phyloP scores from a whole-genome alignment of 1,140 invertebrate genomes.

The Tribolium castaneum region DNA sequence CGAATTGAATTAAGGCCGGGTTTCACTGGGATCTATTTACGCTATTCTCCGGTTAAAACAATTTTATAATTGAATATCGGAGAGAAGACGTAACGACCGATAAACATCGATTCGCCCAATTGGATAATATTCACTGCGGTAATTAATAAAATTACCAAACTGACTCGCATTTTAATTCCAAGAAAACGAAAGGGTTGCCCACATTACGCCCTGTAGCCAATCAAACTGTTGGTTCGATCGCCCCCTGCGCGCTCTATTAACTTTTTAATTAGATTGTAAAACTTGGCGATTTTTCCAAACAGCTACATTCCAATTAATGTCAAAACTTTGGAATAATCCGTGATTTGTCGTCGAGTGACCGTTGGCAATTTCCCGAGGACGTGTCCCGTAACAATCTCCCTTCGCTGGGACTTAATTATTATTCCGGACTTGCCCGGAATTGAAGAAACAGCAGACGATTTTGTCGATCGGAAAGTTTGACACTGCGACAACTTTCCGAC shows the following conservation, averaged over 20 bases:
- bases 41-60: slow-evolving; percentile 2
- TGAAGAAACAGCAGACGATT: slow-evolving; percentile 13
- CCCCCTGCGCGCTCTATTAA: slow-evolving; percentile 22
- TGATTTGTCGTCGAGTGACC: slow-evolving; percentile 9
- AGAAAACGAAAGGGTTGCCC: not conserved
- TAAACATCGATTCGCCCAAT: not conserved
- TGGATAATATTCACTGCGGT: slow-evolving; percentile 16
- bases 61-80: slow-evolving; percentile 24
- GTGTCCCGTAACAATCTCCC: slow-evolving; percentile 5
- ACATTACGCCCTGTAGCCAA: too few species aligned
- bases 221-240: too few species aligned
- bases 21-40: slow-evolving; percentile 21
- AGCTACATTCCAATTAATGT: slow-evolving; percentile 3
- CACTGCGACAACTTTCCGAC: not conserved
- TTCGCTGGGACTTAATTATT: slow-evolving; percentile 24
- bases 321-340: not conserved
- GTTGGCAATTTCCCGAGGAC: not conserved
- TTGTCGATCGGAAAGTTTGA: slow-evolving; percentile 21
- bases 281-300: not conserved
- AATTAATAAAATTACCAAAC: slow-evolving; percentile 16
- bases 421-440: slow-evolving; percentile 4
- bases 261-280: slow-evolving; percentile 26
- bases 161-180: slow-evolving; percentile 8
- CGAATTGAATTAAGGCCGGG: slow-evolving; percentile 4
- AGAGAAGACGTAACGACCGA: slow-evolving; percentile 2